Evolutionary conservation across 2,797 vertebrate genomes (phyloP).

Genomic region (Tenualosa ilisha): DNA sequence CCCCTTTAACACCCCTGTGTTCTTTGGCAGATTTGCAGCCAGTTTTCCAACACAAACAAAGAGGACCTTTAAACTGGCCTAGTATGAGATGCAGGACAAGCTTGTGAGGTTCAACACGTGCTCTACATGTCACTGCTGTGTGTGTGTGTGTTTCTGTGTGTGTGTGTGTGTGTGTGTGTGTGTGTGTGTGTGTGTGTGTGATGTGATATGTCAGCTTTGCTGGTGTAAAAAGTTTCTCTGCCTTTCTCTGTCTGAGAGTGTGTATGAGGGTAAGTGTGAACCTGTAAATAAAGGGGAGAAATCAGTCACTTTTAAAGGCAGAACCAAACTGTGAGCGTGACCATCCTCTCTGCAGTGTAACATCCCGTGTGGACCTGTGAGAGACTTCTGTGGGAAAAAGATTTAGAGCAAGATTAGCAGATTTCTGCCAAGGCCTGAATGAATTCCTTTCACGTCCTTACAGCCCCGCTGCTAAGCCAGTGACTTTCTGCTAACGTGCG

Average conservation of each 20-base stretch:
- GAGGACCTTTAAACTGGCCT: background rate
- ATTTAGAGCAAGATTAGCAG: background rate
- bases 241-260: background rate
- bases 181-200: background rate
- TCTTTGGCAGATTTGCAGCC: background rate
- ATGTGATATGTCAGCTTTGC: background rate
- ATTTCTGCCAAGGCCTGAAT: background rate
- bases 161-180: background rate
- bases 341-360: background rate
- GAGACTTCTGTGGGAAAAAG: too few relatives aligned
- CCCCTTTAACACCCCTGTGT: background rate
- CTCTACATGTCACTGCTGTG: background rate
- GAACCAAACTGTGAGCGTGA: too few relatives aligned
- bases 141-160: too few relatives aligned
- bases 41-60: background rate
- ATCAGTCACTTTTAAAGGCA: background rate
- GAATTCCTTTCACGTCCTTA: background rate
- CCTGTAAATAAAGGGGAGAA: background rate
- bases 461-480: background rate
- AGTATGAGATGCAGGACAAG: background rate
- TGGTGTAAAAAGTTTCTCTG: background rate
- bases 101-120: background rate
- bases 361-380: background rate
- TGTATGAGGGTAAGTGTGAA: background rate
- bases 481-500: slow-evolving; percentile 3